Evolutionary conservation across 2,888 invertebrate genomes (phyloP).

Genomic region (Chironomus tentans): DNA sequence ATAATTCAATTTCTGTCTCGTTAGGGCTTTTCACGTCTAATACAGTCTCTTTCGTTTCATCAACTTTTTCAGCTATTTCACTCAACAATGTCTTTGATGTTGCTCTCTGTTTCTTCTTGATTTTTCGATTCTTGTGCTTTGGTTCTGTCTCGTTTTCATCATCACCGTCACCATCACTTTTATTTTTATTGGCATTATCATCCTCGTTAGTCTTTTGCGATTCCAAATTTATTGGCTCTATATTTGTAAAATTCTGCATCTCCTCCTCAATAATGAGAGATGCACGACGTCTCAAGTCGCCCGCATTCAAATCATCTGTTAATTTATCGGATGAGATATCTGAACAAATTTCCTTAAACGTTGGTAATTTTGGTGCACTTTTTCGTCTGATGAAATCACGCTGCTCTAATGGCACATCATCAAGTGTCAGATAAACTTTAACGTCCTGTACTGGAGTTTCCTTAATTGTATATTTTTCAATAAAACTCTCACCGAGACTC

Average conservation of each 20-base stretch:
- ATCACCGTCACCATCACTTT: conserved; percentile 29
- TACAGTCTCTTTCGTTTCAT: not conserved
- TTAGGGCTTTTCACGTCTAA: not conserved
- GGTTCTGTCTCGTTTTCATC: conserved; percentile 28
- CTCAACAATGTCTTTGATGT: conserved; percentile 31
- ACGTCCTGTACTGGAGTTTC: conserved; percentile 44
- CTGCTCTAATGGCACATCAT: conserved; percentile 34
- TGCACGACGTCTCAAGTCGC: conserved; percentile 43
- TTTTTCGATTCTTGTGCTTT: conserved; percentile 31
- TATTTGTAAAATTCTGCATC: conserved; percentile 31
- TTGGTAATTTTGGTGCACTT: conserved; percentile 42
- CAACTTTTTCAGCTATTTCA: not conserved
- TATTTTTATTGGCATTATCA: conserved; percentile 29
- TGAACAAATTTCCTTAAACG: conserved; percentile 48
- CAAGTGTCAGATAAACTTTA: conserved; percentile 29
- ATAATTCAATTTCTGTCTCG: not conserved
- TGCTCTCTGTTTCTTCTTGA: conserved; percentile 33
- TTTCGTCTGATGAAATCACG: conserved; percentile 34
- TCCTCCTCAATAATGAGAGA: conserved; percentile 50
- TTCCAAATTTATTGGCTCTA: no score
- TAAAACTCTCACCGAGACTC: conserved; percentile 61
- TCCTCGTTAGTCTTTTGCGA: no score
- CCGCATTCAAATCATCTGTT: conserved; percentile 47
- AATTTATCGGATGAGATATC: conserved; percentile 47
- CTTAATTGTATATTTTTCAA: conserved; percentile 65